Conservation (phyloP, 2,113 vertebrate genomes). For the Ophiodon elongatus region DNA sequence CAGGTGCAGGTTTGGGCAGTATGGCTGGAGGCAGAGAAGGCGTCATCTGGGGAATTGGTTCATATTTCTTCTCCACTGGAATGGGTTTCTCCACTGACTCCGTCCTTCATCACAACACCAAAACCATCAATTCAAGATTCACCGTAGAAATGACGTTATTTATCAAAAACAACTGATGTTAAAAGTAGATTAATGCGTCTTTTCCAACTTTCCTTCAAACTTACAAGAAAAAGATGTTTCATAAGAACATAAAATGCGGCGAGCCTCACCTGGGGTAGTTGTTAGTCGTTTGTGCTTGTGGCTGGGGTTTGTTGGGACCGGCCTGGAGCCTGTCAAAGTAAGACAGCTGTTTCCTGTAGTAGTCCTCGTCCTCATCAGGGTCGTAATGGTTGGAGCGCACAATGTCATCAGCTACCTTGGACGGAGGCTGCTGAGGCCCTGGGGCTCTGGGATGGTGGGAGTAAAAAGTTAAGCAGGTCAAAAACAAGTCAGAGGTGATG, state of each 20-base stretch:
- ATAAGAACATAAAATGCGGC: not conserved
- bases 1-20: constrained; percentile 89
- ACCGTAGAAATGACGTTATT: not conserved
- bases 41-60: constrained; percentile 86
- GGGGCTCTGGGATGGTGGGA: constrained; percentile 84
- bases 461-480: not conserved
- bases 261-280: constrained; percentile 87
- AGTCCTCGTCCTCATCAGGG: constrained; percentile 96
- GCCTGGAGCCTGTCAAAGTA: constrained; percentile 92
- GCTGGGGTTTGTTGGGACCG: constrained; percentile 83
- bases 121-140: not conserved
- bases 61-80: constrained; percentile 89
- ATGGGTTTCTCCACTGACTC: constrained; percentile 87
- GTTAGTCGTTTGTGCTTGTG: constrained; percentile 87
- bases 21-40: constrained; percentile 85
- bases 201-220: not conserved
- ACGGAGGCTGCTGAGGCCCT: constrained; percentile 92
- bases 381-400: constrained; percentile 93
- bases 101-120: constrained; percentile 76
- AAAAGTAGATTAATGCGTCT: not conserved
- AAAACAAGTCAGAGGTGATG: constrained; percentile 3
- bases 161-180: not conserved
- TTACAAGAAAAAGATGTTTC: not conserved
- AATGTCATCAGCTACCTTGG: constrained; percentile 89
- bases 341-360: constrained; percentile 96